Evolutionary conservation across 2,888 invertebrate species (phyloP).

Genomic region (Esperia sulphurella): DNA sequence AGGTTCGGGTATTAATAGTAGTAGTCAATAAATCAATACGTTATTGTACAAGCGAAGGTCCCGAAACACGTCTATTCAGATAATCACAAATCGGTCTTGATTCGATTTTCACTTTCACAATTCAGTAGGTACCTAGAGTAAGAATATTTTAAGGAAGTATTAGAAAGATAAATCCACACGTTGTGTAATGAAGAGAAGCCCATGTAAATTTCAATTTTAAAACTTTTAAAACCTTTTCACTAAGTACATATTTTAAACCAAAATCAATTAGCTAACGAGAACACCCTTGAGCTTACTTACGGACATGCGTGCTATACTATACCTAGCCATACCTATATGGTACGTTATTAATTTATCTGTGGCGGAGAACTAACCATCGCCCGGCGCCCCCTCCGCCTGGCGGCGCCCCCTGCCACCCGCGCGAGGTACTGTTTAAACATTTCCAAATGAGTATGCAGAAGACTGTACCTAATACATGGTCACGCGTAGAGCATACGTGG

Average conservation of each 20-base stretch:
- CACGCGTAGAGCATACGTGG: conserved; percentile 39
- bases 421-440: conserved; percentile 63
- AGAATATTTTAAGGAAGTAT: too few species aligned
- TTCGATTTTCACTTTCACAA: too few species aligned
- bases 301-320: conserved; percentile 62
- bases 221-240: not conserved
- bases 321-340: conserved; percentile 51
- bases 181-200: too few species aligned
- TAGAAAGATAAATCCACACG: too few species aligned
- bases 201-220: too few species aligned
- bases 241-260: not conserved
- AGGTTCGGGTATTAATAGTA: too few species aligned
- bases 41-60: too few species aligned
- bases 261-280: conserved; percentile 18
- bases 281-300: conserved; percentile 48
- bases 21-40: too few species aligned
- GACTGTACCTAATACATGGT: conserved; percentile 66
- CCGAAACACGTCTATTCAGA: too few species aligned
- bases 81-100: too few species aligned
- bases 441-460: conserved; percentile 77
- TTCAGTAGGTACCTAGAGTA: too few species aligned
- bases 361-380: conserved; percentile 73
- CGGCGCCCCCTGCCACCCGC: conserved; percentile 25
- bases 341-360: conserved; percentile 78
- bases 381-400: conserved; percentile 35